These are phyloP conservation scores for Pachypeltis micranthus DNA, from an alignment of 1,140 invertebrate genomes.

Conservation along the genomic window DNA sequence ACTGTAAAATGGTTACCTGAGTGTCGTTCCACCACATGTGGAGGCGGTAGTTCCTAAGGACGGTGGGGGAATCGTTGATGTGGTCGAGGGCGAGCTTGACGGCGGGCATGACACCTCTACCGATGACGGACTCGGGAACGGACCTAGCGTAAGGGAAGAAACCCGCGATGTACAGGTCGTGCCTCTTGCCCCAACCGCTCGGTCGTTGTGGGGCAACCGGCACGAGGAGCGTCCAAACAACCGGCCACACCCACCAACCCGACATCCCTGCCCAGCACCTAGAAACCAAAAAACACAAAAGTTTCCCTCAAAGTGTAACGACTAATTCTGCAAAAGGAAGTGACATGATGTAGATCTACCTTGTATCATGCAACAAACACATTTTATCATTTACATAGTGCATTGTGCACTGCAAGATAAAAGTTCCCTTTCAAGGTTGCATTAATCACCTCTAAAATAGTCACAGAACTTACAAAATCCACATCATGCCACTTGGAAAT, in stretches of 20 bases:
- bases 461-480: too few relatives aligned
- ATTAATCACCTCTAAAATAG: too few relatives aligned
- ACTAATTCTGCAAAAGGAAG: too few relatives aligned
- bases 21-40: slow-evolving; percentile 94
- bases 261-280: slow-evolving; percentile 1
- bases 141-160: slow-evolving; percentile 78
- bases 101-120: slow-evolving; percentile 84
- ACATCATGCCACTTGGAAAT: too few relatives aligned
- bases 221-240: slow-evolving; percentile 27
- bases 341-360: too few relatives aligned
- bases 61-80: slow-evolving; percentile 75
- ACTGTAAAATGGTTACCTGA: too few relatives aligned
- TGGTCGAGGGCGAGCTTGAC: slow-evolving; percentile 83
- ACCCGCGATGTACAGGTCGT: slow-evolving; percentile 78
- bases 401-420: too few relatives aligned
- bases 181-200: slow-evolving; percentile 40
- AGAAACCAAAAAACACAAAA: neutral
- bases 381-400: too few relatives aligned
- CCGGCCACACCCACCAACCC: slow-evolving; percentile 22
- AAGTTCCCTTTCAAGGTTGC: too few relatives aligned
- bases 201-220: slow-evolving; percentile 38
- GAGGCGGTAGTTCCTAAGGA: slow-evolving; percentile 73
- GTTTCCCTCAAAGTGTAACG: neutral
- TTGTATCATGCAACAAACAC: too few relatives aligned
- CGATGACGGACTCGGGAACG: slow-evolving; percentile 49